Evolutionary conservation across 2,888 invertebrate species (phyloP).

Genomic region (Stenolophus ochropezus): DNA sequence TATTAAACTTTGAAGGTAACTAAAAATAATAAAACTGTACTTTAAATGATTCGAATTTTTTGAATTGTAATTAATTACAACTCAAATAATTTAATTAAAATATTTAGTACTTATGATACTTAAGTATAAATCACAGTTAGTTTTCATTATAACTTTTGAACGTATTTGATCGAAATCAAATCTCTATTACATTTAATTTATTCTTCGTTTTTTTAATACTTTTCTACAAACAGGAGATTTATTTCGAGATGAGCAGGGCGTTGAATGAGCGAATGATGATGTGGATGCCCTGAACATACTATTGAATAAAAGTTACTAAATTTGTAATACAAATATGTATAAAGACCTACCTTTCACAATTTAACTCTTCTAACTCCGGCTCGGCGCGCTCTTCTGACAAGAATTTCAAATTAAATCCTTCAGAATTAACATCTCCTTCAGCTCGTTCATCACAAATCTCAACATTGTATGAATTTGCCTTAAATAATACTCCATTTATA

Average conservation of each 20-base stretch:
- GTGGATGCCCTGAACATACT: constrained; percentile 11
- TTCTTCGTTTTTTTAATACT: constrained; percentile 24
- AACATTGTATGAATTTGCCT: constrained; percentile 68
- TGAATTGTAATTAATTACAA: no score
- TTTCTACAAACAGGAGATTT: not conserved
- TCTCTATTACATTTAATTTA: constrained; percentile 21
- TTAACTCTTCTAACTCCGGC: constrained; percentile 68
- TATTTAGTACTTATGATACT: no score
- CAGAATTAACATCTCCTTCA: constrained; percentile 68
- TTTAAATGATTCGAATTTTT: no score
- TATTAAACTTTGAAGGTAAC: not conserved
- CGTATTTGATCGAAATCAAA: no score
- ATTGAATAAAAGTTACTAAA: not conserved
- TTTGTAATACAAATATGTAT: not conserved
- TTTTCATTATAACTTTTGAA: no score
- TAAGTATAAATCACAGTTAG: no score
- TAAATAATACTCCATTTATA: constrained; percentile 7
- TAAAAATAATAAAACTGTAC: not conserved
- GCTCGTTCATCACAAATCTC: constrained; percentile 66
- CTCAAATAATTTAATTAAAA: no score
- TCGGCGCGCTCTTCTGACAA: constrained; percentile 69
- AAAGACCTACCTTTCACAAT: constrained; percentile 66
- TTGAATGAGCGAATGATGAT: constrained; percentile 45
- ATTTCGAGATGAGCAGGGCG: not conserved
- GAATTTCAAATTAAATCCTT: constrained; percentile 68